phyloP scores from a whole-genome alignment of 2,113 vertebrate genomes.

The Nothocercus nigrocapillus region DNA sequence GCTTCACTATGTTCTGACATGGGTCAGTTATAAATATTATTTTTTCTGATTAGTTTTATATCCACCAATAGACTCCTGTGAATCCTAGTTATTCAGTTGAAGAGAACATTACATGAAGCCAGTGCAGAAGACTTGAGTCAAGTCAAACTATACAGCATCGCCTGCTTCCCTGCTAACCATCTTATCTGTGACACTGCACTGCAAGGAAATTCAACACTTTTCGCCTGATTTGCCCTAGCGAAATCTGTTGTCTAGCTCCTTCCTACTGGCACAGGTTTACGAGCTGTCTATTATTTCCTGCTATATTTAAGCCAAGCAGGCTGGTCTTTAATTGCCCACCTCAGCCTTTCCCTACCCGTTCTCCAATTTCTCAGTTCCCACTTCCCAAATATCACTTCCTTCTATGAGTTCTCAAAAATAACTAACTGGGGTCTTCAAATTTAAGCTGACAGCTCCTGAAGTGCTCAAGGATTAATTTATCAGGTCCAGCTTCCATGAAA shows the following conservation, averaged over 20 bases:
- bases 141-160: background rate
- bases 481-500: background rate
- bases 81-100: background rate
- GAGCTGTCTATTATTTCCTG: conserved; percentile 13
- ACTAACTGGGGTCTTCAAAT: no score
- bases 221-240: background rate
- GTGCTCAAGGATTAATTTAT: background rate
- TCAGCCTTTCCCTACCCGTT: background rate
- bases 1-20: background rate
- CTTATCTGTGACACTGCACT: background rate
- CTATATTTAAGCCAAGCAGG: conserved; percentile 36
- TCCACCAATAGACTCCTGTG: background rate
- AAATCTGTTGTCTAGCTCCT: background rate
- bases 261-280: background rate
- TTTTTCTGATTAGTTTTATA: background rate
- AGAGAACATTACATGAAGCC: background rate
- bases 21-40: background rate
- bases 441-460: background rate
- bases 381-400: background rate
- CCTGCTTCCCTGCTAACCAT: background rate
- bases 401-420: no score
- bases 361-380: background rate
- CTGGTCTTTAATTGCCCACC: conserved; percentile 24
- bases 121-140: background rate
- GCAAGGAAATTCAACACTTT: background rate